Evolutionary conservation across 2,888 invertebrate species (phyloP), one percentile per base, ranked within the genome.

Genomic region (Eilema griseolum): DNA sequence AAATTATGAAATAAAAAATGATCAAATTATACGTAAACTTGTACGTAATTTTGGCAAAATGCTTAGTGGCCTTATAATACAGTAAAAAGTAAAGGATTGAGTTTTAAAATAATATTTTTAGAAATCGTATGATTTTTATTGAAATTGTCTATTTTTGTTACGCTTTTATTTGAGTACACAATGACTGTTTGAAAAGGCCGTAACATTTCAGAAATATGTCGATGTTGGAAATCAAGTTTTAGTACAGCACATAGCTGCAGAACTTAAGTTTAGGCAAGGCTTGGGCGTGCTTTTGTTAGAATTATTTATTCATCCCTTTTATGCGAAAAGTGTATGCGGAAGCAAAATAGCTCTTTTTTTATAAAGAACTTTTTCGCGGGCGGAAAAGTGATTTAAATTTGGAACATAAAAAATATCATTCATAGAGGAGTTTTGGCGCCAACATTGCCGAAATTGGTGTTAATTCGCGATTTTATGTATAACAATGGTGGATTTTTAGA

Each of bases 131-230:
- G 86, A 89, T 90, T 88, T 89, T 90, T 90, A 79, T 87, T 88
- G 84, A 91, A 90, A 87, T 83, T 87, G 91, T 92, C 91, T 95
- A 95, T 95, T 94, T 93, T 95, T 95, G 94, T 94, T 94, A 95
- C 91, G 90, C 89, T 90, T 93, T 92, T 91, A 84, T 61, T 88
- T 81, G 82, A 89, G 80, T 85, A 85, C 88, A 86, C 88, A 89
- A 85, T 84, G 74, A 88, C 88, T 84, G 84, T 89, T 86, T 79
- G 76, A 84, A 78, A 72, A 72, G 73, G 71, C 80, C 68, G 74
- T 79, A 80, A 81, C 77, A 4, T 70, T 70, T 69, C 73, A 71
- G 41, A 64, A 69, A 63, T 61, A 20, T 23, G 62, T 57, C 61
- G 63, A 59, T 59, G 71, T 72, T 75, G 71, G 70, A 74, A 74